Percentiles rank a stretch among this genome's conserved stretches.
phyloP scores from a whole-genome alignment of 2,888 invertebrate species.

The Nezara viridula region DNA sequence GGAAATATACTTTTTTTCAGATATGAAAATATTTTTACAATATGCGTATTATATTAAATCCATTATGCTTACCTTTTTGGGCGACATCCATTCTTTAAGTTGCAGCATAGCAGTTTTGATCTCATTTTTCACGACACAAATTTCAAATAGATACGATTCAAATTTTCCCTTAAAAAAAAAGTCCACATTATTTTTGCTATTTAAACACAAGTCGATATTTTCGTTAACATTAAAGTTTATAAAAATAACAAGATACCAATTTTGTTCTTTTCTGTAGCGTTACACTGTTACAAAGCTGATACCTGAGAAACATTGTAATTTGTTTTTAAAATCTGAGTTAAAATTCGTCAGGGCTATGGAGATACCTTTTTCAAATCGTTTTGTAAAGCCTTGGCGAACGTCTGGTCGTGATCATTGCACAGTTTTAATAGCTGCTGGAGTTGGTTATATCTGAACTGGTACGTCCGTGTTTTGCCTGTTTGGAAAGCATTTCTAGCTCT shows the following conservation, averaged over 20 bases:
- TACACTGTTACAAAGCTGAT: too few species aligned
- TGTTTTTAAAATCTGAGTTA: neutral
- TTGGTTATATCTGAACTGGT: conserved; percentile 87
- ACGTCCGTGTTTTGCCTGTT: conserved; percentile 83
- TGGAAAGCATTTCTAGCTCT: conserved; percentile 81
- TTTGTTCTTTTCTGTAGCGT: neutral
- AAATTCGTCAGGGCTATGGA: neutral
- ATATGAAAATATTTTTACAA: too few species aligned
- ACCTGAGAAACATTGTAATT: too few species aligned
- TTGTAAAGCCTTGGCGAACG: conserved; percentile 81
- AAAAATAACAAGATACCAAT: neutral
- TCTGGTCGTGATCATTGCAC: conserved; percentile 83
- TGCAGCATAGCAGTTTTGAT: conserved; percentile 78
- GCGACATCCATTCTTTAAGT: conserved; percentile 83
- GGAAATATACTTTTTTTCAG: too few species aligned
- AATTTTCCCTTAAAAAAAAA: conserved; percentile 75
- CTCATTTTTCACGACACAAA: conserved; percentile 84
- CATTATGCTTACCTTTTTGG: conserved; percentile 74
- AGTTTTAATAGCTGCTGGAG: conserved; percentile 81
- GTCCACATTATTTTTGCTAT: neutral
- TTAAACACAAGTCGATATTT: neutral
- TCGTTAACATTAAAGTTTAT: neutral
- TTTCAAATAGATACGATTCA: conserved; percentile 85
- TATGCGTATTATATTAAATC: neutral
- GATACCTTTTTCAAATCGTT: conserved; percentile 81